Conservation (phyloP, 2,888 invertebrate species). For the Tubulanus polymorphus region DNA sequence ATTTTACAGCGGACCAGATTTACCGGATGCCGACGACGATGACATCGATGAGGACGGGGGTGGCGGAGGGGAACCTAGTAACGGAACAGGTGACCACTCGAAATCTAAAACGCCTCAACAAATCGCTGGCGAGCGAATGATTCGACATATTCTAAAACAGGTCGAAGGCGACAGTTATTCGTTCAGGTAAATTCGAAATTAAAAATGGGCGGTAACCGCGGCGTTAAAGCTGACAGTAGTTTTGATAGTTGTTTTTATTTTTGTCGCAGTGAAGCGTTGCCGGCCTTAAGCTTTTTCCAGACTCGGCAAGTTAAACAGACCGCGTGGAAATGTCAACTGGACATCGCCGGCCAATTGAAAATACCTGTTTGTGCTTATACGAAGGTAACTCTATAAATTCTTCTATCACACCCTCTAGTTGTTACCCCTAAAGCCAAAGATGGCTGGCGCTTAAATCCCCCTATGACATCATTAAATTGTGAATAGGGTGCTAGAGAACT, state of each 20-base stretch:
- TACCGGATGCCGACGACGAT: conserved; percentile 36
- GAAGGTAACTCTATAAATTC: conserved; percentile 54
- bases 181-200: conserved; percentile 37
- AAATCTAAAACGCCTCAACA: conserved; percentile 48
- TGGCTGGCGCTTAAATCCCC: too few species aligned
- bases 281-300: conserved; percentile 57
- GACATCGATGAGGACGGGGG: conserved; percentile 11
- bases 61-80: conserved; percentile 16
- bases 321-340: conserved; percentile 66
- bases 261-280: conserved; percentile 58
- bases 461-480: too few species aligned
- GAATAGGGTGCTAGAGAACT: too few species aligned
- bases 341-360: conserved; percentile 57
- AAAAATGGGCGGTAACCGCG: background rate
- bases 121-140: conserved; percentile 38
- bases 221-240: too few species aligned
- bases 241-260: too few species aligned
- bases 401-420: too few species aligned
- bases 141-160: conserved; percentile 44
- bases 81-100: conserved; percentile 21
- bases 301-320: conserved; percentile 51
- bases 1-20: conserved; percentile 39
- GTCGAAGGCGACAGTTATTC: conserved; percentile 51
- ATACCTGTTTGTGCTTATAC: conserved; percentile 63
- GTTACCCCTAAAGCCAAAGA: too few species aligned